Base-by-base conservation (phyloP, 1,140 invertebrate genomes). In the Drosophila guanche region DNA sequence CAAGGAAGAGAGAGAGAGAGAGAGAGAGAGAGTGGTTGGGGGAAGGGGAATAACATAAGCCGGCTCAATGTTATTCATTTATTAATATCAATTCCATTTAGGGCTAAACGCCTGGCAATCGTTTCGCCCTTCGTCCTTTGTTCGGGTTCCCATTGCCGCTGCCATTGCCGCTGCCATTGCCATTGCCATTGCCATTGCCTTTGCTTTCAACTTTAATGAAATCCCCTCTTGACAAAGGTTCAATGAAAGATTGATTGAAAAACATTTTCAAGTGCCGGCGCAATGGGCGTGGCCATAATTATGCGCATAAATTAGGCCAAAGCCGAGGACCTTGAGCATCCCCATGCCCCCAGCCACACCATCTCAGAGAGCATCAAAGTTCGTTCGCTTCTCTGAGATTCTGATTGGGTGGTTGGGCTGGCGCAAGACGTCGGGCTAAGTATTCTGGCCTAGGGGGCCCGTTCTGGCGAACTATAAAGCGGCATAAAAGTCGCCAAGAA, bases 231-330 rank as follows among this genome's bases (percentile, higher is more conserved):
- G 80, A 76, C 80, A 84, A 84, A 84, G 79, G 79, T 84, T 84
- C 80, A 85, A 84, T 85, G 61, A 62, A 76, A 85, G 79, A 84
- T 85, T 84, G 79, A 84, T 84, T 84, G 79, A 79, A 76, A 84
- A 71, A 48, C 80, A 79, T 84, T 84, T 76, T 84, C 60, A 68
- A 84, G 70, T 84, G 79, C 69, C 59, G 29, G 54, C 37, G 50
- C 47, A 42, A 40, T 73, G 73, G 79, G 74, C 73, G 69, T 81
- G 73, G 61, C 69, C 42, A 71, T 85, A 79, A 84, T 84, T 84
- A 85, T 84, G 79, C 79, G 80, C 79, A 84, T 84, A 85, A 84
- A 84, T 84, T 84, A 84, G 65, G 56, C 58, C 51, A 66, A 47
- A 55, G 55, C 76, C 42, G 29, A 37, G n/a, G 51, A 48, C 69